phyloP scores from a whole-genome alignment of 2,113 vertebrate genomes.

The Gallinago media region DNA sequence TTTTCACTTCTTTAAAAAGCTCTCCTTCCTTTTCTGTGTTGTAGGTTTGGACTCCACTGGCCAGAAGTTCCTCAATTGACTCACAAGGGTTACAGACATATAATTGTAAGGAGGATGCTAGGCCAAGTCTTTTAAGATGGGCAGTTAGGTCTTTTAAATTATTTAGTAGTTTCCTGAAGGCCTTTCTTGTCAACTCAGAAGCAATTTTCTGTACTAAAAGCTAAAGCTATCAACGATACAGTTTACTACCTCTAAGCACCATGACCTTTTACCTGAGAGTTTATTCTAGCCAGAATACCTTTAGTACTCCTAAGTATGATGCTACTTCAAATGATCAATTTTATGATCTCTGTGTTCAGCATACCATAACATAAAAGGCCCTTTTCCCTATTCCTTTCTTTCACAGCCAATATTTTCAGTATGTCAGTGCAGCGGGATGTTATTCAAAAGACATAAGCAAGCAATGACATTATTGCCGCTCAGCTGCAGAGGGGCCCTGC shows the following conservation, averaged over 20 bases:
- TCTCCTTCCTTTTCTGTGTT: neutral
- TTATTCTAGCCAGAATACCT: neutral
- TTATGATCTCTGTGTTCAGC: neutral
- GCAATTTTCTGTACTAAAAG: neutral
- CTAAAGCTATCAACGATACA: neutral
- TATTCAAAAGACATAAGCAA: neutral
- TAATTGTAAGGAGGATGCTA: neutral
- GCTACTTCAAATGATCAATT: slow-evolving; percentile 1
- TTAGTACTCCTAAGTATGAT: neutral
- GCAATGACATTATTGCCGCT: neutral
- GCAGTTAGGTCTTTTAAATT: neutral
- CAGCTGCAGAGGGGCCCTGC: neutral
- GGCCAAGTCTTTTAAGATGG: neutral
- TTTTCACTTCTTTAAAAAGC: neutral
- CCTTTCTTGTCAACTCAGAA: neutral
- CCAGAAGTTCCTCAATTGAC: neutral
- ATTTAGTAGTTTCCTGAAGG: slow-evolving; percentile 12
- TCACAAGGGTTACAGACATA: neutral
- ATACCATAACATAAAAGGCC: neutral
- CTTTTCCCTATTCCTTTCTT: neutral
- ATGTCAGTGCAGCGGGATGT: neutral
- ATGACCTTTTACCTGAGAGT: neutral
- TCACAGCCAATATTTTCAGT: neutral
- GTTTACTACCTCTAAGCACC: neutral
- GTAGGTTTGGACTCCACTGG: neutral